phyloP scores from a whole-genome alignment of 2,888 invertebrate species.

The Philonicus albiceps region DNA sequence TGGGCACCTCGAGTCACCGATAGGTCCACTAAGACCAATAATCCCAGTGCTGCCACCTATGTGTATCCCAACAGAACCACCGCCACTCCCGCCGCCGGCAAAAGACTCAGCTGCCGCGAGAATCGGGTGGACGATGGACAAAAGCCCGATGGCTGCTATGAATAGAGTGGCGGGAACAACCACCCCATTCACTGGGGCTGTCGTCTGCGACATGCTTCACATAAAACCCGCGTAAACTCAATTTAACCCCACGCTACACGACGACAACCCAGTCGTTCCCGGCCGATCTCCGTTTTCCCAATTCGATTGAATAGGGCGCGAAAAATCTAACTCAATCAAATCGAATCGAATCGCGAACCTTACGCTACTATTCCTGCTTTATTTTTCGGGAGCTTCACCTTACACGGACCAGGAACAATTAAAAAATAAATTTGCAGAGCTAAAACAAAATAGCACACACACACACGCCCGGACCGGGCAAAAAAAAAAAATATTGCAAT shows the following conservation, averaged over 20 bases:
- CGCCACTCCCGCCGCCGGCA: slow-evolving; percentile 51
- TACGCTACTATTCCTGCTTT: background rate
- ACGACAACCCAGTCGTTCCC: background rate
- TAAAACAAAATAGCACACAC: background rate
- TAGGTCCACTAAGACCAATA: slow-evolving; percentile 53
- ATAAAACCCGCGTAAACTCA: slow-evolving; percentile 37
- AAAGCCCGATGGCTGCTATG: background rate
- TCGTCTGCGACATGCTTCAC: slow-evolving; percentile 47
- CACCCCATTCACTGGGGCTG: slow-evolving; percentile 49
- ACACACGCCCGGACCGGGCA: background rate
- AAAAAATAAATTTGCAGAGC: background rate
- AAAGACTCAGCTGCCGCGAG: slow-evolving; percentile 57
- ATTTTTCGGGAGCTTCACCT: background rate
- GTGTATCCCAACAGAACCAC: slow-evolving; percentile 45
- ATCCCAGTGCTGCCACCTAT: background rate
- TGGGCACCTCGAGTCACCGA: slow-evolving; percentile 70
- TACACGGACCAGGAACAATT: background rate
- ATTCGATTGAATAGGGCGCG: background rate
- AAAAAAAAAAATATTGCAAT: background rate
- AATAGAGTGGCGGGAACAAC: slow-evolving; percentile 46
- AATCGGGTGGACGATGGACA: slow-evolving; percentile 10
- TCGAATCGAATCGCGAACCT: background rate
- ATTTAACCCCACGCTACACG: background rate
- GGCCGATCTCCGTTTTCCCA: background rate
- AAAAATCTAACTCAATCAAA: background rate